Percentiles rank a stretch among this genome's conserved stretches.
These are phyloP conservation scores for Pangasianodon hypophthalmus DNA, from an alignment of 2,113 vertebrate species.

Conservation along the genomic window DNA sequence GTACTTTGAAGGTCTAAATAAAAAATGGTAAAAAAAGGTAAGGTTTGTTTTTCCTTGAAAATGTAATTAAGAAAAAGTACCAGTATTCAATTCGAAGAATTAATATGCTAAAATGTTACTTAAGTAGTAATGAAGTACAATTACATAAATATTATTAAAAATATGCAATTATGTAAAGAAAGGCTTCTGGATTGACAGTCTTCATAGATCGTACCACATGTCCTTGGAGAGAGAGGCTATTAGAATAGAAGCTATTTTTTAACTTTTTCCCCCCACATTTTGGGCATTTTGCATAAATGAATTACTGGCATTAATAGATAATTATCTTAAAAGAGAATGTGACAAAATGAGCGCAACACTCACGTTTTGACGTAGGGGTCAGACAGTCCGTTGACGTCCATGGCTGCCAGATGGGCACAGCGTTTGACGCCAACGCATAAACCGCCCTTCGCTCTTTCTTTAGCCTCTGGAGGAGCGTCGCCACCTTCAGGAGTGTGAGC, in stretches of 20 bases:
- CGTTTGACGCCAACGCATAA: conserved; percentile 83
- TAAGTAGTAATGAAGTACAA: neutral
- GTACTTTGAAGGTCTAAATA: no score
- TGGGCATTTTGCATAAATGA: neutral
- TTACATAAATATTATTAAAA: neutral
- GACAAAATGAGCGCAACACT: conserved; percentile 47
- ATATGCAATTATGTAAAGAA: neutral
- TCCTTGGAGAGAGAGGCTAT: neutral
- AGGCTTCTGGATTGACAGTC: no score
- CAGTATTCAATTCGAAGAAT: no score
- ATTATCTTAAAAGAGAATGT: neutral
- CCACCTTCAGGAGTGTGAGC: conserved; percentile 56
- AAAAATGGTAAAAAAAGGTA: no score
- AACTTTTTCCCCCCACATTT: no score
- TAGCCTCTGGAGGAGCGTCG: conserved; percentile 61
- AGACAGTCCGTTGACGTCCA: conserved; percentile 89
- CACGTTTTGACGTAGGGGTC: conserved; percentile 90
- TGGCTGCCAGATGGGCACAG: conserved; percentile 86
- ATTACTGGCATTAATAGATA: neutral
- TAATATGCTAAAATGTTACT: no score
- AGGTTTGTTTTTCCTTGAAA: no score
- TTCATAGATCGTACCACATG: no score
- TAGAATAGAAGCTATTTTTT: no score
- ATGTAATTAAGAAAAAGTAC: no score
- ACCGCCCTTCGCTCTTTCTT: conserved; percentile 80